Percentiles rank a stretch among this genome's conserved stretches.
Evolutionary conservation across 2,797 vertebrate species (phyloP).

Genomic region (Bradypodion pumilum): DNA sequence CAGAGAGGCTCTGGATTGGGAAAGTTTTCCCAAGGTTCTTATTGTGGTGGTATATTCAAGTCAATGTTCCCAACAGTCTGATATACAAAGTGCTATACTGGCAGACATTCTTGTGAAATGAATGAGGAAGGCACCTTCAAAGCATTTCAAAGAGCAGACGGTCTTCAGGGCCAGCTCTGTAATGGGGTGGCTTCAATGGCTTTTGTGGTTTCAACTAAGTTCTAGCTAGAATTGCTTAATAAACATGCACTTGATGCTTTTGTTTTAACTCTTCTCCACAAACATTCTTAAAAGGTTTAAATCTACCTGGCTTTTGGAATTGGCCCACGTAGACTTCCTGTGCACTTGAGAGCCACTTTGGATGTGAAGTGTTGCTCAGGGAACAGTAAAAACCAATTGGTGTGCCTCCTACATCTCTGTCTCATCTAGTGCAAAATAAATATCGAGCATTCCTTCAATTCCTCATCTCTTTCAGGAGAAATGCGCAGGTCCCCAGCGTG

Average conservation of each 20-base stretch:
- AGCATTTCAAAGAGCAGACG: neutral
- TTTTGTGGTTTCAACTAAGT: constrained; percentile 10
- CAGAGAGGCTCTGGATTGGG: neutral
- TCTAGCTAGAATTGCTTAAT: constrained; percentile 7
- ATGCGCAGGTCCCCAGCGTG: no score
- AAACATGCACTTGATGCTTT: constrained; percentile 8
- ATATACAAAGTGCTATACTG: neutral
- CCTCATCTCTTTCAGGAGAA: neutral
- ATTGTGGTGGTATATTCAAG: neutral
- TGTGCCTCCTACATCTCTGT: neutral
- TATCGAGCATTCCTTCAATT: neutral
- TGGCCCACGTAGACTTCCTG: neutral
- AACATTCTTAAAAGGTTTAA: constrained; percentile 9
- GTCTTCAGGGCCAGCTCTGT: neutral
- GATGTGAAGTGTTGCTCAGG: neutral
- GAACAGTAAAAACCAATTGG: neutral
- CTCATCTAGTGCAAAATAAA: neutral
- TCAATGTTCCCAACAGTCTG: neutral
- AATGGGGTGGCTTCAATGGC: constrained; percentile 1
- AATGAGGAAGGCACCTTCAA: neutral
- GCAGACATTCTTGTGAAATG: neutral
- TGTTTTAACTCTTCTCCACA: neutral
- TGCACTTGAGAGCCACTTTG: neutral
- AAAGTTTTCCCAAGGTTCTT: neutral
- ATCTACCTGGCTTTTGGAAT: constrained; percentile 20